Evolutionary conservation across 2,113 vertebrate species (phyloP).

Genomic region (Ondatra zibethicus): DNA sequence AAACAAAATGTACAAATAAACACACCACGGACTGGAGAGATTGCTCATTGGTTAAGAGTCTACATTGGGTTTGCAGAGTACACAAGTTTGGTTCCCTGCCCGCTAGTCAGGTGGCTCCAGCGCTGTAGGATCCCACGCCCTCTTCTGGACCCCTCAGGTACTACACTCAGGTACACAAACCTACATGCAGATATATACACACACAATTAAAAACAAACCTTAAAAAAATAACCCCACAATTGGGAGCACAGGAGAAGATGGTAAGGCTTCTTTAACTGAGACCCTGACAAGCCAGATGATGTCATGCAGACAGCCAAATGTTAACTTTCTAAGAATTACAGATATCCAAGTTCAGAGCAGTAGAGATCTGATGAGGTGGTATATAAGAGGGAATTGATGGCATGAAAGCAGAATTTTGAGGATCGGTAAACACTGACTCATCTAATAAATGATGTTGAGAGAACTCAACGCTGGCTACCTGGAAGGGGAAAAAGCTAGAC

Average conservation of each 20-base stretch:
- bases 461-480: not conserved
- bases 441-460: not conserved
- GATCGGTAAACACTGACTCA: not conserved
- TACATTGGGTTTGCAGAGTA: not conserved
- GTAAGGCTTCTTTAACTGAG: not conserved
- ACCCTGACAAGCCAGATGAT: not conserved
- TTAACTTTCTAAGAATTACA: not conserved
- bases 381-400: not conserved
- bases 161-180: not conserved
- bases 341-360: not conserved
- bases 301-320: fast-evolving
- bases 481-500: not conserved
- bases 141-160: not conserved
- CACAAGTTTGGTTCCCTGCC: not conserved
- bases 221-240: not conserved
- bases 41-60: not conserved
- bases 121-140: not conserved
- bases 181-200: not conserved
- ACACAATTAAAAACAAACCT: not conserved
- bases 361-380: not conserved
- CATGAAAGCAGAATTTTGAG: not conserved
- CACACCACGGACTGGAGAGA: too few relatives aligned
- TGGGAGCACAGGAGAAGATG: not conserved
- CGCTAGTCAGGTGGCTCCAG: not conserved
- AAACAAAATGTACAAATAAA: conserved; percentile 19